Percentiles rank a stretch among this genome's conserved stretches.
These are phyloP conservation scores for Luehdorfia chinensis DNA, from an alignment of 1,140 invertebrate genomes.

Conservation along the genomic window DNA sequence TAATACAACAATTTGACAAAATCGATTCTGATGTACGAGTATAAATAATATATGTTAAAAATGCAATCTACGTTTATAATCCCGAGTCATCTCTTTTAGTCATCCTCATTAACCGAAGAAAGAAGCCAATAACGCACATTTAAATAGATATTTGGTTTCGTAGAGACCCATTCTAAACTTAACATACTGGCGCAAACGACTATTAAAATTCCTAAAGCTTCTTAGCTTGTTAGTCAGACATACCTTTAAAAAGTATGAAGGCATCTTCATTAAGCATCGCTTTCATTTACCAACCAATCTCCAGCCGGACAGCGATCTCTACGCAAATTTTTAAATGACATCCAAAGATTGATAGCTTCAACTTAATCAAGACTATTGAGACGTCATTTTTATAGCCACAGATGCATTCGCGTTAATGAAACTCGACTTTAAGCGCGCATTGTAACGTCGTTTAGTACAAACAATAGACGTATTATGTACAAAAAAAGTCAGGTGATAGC, in stretches of 20 bases:
- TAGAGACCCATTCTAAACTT: no score
- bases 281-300: constrained; percentile 5
- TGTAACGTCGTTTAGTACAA: constrained; percentile 41
- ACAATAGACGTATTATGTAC: constrained; percentile 58
- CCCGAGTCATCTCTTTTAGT: no score
- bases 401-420: constrained; percentile 22
- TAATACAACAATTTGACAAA: no score
- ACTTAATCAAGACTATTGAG: constrained; percentile 13
- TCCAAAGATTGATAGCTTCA: constrained; percentile 8
- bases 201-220: no score
- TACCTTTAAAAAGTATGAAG: background rate
- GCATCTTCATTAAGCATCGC: background rate
- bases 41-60: no score
- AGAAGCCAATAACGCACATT: no score
- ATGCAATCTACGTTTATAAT: no score
- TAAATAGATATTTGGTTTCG: no score
- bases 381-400: background rate
- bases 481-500: constrained; percentile 46
- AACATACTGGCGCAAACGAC: no score
- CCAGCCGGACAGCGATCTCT: constrained; percentile 5
- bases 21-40: no score
- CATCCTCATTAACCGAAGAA: no score
- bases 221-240: no score
- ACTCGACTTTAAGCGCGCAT: constrained; percentile 19
- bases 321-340: background rate